A percentile compares a stretch with the other conserved stretches of the same genome.
Evolutionary conservation across 23 tunicate species (phyloP).

Genomic region (Trididemnum miniatum): DNA sequence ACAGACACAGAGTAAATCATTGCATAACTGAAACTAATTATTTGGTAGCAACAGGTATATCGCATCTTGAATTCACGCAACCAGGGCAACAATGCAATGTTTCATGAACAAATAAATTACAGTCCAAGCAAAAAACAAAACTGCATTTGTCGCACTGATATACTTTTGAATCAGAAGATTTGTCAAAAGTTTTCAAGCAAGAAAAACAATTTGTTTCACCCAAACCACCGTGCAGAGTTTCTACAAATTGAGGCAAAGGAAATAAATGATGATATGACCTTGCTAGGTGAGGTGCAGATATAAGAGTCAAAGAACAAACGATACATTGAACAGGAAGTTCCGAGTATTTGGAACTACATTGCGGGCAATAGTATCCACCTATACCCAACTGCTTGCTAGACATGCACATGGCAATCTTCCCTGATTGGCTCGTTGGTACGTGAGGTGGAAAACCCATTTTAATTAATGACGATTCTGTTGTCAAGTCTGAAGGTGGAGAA

Average conservation of each 20-base stretch:
- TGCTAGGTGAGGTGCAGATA: slow-evolving; percentile 98
- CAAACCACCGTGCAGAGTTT: background rate
- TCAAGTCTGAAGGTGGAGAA: slow-evolving; percentile 60
- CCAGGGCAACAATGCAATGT: slow-evolving; percentile 96
- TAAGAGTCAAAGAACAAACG: slow-evolving; percentile 74
- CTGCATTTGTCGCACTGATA: slow-evolving; percentile 62
- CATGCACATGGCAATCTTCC: slow-evolving; percentile 76
- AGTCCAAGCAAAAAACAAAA: slow-evolving; percentile 62
- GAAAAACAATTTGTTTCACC: slow-evolving; percentile 47
- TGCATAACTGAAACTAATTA: no score
- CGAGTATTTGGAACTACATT: slow-evolving; percentile 79
- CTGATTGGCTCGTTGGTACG: slow-evolving; percentile 36
- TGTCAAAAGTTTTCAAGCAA: slow-evolving; percentile 31
- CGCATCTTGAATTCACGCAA: slow-evolving; percentile 78
- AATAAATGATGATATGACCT: slow-evolving; percentile 95
- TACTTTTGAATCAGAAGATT: slow-evolving; percentile 26
- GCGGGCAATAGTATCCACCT: slow-evolving; percentile 95
- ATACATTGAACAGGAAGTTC: slow-evolving; percentile 93
- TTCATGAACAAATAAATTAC: slow-evolving; percentile 86
- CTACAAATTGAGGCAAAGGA: slow-evolving; percentile 72
- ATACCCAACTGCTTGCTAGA: slow-evolving; percentile 59
- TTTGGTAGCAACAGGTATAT: background rate
- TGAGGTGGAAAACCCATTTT: slow-evolving; percentile 98
- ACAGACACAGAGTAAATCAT: no score
- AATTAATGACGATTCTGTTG: slow-evolving; percentile 84